These are phyloP conservation scores for Amblyraja radiata DNA, from an alignment of 2,797 vertebrate genomes.

Conservation along the genomic window DNA sequence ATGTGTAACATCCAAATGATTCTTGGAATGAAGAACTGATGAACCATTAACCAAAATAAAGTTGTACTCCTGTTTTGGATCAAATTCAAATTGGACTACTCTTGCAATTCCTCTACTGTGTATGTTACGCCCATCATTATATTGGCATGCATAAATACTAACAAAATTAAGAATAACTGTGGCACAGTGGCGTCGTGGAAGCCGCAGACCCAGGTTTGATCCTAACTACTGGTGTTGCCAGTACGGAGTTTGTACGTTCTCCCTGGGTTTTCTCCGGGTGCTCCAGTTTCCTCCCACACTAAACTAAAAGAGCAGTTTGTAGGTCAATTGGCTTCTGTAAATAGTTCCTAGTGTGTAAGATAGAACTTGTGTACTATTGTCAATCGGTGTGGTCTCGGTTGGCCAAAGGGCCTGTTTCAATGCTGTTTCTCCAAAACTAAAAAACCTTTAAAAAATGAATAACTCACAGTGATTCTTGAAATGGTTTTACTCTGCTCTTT, in stretches of 20 bases:
- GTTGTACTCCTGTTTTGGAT: not conserved
- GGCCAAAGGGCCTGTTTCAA: too few species aligned
- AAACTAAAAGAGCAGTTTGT: too few species aligned
- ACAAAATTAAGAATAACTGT: not conserved
- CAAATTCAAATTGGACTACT: not conserved
- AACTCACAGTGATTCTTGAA: conserved; percentile 54
- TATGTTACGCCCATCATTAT: not conserved
- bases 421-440: too few species aligned
- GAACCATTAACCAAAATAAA: not conserved
- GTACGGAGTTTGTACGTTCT: too few species aligned
- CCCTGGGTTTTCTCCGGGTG: too few species aligned
- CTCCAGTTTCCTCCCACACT: too few species aligned
- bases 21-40: not conserved
- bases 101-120: conserved; percentile 2
- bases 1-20: not conserved
- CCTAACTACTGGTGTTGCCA: too few species aligned
- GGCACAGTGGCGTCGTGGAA: not conserved
- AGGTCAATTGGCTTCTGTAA: too few species aligned
- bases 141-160: not conserved
- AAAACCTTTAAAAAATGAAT: conserved; percentile 31
- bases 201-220: too few species aligned
- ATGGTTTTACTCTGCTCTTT: conserved; percentile 50
- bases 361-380: too few species aligned
- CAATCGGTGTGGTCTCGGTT: too few species aligned
- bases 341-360: too few species aligned